Evolutionary conservation across 1,140 invertebrate species (phyloP), one percentile per base, ranked within the genome.

Genomic region (Gryllus bimaculatus): DNA sequence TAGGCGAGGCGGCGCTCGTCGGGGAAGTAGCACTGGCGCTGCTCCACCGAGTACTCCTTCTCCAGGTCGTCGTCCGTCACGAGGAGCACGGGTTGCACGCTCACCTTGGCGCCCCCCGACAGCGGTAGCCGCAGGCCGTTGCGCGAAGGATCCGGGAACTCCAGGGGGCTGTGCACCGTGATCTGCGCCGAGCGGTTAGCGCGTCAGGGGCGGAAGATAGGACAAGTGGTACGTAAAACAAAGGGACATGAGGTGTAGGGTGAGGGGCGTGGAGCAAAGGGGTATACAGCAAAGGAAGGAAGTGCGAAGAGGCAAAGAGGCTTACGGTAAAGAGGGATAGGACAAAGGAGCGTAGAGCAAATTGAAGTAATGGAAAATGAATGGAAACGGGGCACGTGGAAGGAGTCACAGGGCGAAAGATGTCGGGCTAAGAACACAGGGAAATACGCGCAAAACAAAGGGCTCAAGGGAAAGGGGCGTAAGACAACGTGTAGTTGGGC

Each of bases 1-100:
- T 89, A 92, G 76, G 85, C 86, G 21, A 93, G 85, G 74, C 87
- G 86, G 21, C 90, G 87, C 82, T 92, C 91, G 18, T 84, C 84
- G 74, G 87, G 87, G 73, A 92, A 90, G 84, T 88, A 92, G 81
- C 91, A 92, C 81, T 91, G 89, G 7, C 91, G 87, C 87, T 87
- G 87, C n/a, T 85, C 78, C 7, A 90, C 85, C 48, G 85, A 84
- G 80, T 90, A 90, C 75, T 87, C 85, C 54, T 2, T 2, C 74
- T 84, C 84, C 8, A 91, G 84, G 80, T 88, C 88, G 76, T 87
- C 85, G 0, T 88, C 90, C 15, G 90, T 91, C 8, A 89, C 90
- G 85, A 91, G 90, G 88, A 91, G 90, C 79, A 87, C 89, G 3
- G 90, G 90, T 83, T 89, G 89, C 8, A 91, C 88, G 6, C 88